Base-by-base conservation (phyloP, 2,888 invertebrate genomes). In the Oscheius sp. region DNA sequence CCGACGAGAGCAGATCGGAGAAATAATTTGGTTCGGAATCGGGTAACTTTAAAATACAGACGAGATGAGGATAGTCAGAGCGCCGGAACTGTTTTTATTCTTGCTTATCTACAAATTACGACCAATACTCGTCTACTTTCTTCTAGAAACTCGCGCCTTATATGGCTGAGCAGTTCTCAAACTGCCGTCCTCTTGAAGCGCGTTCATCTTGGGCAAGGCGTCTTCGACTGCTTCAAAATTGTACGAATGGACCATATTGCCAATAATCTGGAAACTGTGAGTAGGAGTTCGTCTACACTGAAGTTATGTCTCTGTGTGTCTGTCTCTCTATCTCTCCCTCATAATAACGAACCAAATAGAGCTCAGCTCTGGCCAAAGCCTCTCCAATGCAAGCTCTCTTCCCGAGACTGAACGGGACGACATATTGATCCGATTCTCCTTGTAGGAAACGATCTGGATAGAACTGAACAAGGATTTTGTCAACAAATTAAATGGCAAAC, bases 361-460 rank as follows among this genome's bases (percentile, higher is more conserved):
- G 57, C 42, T 70, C 70, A n/a, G 70, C 58, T 42, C 70, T 57
- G 11, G 70, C 70, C 11, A 70, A 29, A 42, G 70, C 58, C 35
- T 70, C 70, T 58, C 58, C 70, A 5, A 70, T 35, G 58, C 70
- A 70, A 2, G 47, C 59, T 57, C 70, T 33, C 21, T 70, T 70
- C 37, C 70, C 70, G 7, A 70, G 42, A 29, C 58, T 37, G 37
- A 70, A 70, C 4, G 70, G 42, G 7, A 42, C 33, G 11, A 70
- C 70, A 42, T 47, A 47, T 37, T 58, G 57, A 5, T 70, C 70
- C 10, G 57, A n/a, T 21, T 42, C 29, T 11, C n/a, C 32, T 32
- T 57, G 33, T 5, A 70, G 37, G 32, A 47, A 70, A 10, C 70
- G 70, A n/a, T 33, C n/a, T 7, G 70, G 70, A 58, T 58, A 42